These are phyloP conservation scores for Beris morrisii DNA, from an alignment of 2,888 invertebrate genomes.

Conservation along the genomic window DNA sequence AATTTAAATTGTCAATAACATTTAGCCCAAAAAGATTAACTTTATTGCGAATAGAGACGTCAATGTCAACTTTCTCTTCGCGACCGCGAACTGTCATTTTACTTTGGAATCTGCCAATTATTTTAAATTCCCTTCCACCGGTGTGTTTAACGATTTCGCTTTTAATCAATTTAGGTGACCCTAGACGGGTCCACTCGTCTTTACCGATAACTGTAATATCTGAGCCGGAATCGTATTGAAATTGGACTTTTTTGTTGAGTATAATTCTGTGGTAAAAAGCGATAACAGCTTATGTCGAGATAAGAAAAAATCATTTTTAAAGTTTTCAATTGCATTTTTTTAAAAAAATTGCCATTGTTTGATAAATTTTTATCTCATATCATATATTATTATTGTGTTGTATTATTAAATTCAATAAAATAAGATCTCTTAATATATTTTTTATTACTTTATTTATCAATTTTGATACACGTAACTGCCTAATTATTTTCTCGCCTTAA, in stretches of 20 bases:
- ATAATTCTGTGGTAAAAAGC: too few species aligned
- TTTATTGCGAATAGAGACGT: background rate
- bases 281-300: too few species aligned
- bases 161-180: background rate
- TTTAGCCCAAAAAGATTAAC: background rate
- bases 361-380: too few species aligned
- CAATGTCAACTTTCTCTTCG: background rate
- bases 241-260: constrained; percentile 1
- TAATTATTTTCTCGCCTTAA: too few species aligned
- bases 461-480: too few species aligned
- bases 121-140: background rate
- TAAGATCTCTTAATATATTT: too few species aligned
- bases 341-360: too few species aligned
- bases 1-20: background rate
- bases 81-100: background rate
- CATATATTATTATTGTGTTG: too few species aligned
- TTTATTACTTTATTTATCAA: too few species aligned
- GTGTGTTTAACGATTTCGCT: background rate
- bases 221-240: background rate
- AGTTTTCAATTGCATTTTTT: too few species aligned
- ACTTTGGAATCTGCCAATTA: background rate
- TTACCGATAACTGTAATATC: background rate
- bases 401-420: too few species aligned
- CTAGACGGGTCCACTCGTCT: background rate
- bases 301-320: too few species aligned